Evolutionary conservation across 2,888 invertebrate genomes (phyloP).

Genomic region (Limenitis camilla): DNA sequence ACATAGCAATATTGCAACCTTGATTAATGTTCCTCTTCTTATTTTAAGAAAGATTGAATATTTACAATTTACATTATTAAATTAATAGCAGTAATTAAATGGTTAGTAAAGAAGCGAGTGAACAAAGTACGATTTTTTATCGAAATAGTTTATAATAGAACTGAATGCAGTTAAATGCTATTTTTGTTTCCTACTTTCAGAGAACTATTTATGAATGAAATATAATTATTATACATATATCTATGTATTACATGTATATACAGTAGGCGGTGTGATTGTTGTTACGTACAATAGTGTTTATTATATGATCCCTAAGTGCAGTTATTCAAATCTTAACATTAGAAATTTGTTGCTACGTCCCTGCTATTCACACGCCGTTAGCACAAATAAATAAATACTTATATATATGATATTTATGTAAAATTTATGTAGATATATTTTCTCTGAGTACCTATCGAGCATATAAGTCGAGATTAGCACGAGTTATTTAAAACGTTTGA

Average conservation of each 20-base stretch:
- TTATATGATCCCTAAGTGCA: constrained; percentile 64
- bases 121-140: constrained; percentile 72
- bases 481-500: constrained; percentile 59
- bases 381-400: constrained; percentile 50
- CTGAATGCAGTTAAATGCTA: constrained; percentile 65
- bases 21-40: constrained; percentile 75
- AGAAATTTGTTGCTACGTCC: constrained; percentile 59
- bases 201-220: constrained; percentile 76
- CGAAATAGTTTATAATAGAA: constrained; percentile 72
- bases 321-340: constrained; percentile 76
- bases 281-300: constrained; percentile 51
- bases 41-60: constrained; percentile 74
- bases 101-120: constrained; percentile 61
- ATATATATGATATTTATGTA: constrained; percentile 29
- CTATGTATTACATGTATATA: constrained; percentile 73
- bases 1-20: constrained; percentile 70
- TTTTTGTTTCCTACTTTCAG: constrained; percentile 76
- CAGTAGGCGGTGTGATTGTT: constrained; percentile 41
- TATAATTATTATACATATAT: constrained; percentile 74
- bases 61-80: constrained; percentile 72
- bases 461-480: constrained; percentile 63
- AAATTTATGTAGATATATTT: constrained; percentile 38
- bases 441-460: constrained; percentile 52
- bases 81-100: constrained; percentile 70
- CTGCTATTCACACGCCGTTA: constrained; percentile 66